Conservation (phyloP, 1,140 invertebrate genomes). For the Cryptotermes secundus region DNA sequence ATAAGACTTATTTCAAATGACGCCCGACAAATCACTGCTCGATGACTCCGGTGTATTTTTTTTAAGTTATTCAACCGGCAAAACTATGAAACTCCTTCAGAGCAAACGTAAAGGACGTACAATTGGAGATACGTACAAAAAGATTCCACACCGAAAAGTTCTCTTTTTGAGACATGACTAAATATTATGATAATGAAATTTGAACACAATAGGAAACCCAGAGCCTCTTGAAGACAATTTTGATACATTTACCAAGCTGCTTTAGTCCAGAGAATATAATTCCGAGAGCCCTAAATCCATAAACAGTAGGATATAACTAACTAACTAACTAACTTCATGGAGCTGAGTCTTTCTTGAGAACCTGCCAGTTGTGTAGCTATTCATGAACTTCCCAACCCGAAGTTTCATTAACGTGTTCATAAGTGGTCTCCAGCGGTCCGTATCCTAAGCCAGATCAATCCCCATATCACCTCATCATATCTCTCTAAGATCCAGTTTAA, state of each 20-base stretch:
- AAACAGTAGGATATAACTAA: too few relatives aligned
- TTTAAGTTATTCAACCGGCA: neutral
- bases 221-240: neutral
- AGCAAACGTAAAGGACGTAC: neutral
- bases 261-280: too few relatives aligned
- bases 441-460: too few relatives aligned
- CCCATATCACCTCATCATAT: too few relatives aligned
- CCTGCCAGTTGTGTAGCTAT: too few relatives aligned
- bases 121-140: neutral
- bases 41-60: neutral
- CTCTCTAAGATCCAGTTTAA: too few relatives aligned
- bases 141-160: neutral
- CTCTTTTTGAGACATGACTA: neutral
- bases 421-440: too few relatives aligned
- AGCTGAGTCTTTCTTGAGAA: too few relatives aligned
- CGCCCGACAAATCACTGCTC: neutral
- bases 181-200: neutral
- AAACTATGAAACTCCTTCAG: neutral
- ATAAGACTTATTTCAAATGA: neutral
- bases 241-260: neutral
- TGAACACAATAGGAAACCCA: neutral
- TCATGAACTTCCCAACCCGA: too few relatives aligned
- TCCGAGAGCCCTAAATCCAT: too few relatives aligned
- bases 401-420: too few relatives aligned
- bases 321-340: too few relatives aligned